Evolutionary conservation across 2,797 vertebrate species (phyloP), one percentile per base, ranked within the genome.

Genomic region (Cichlasoma orientale): DNA sequence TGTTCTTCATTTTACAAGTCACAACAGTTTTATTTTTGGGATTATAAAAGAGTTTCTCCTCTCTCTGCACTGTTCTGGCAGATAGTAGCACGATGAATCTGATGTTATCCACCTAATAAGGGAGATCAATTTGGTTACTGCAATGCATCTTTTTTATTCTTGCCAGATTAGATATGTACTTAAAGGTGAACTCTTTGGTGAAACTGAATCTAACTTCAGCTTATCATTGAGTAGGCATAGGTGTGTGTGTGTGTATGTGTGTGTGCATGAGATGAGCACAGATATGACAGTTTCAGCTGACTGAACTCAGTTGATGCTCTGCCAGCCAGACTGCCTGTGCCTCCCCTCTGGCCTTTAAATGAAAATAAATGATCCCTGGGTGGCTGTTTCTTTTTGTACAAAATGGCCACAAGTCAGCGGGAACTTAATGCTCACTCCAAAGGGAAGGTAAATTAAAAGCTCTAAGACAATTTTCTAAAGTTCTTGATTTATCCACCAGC

Each of bases 281-380:
- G 88, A 82, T 79, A 81, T 82, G 86, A 84, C 86, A 76, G 78
- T 82, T 82, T 82, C 71, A 86, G 82, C 82, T 82, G 80, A 88
- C 75, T 89, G 87, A 90, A 84, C 79, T 81, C 61, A 73, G 70
- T 83, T 87, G 82, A 86, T 73, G 84, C 61, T 86, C 72, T 80
- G 82, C 83, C 75, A 84, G 74, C 54, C 86, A 85, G 84, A 85
- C 89, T 47, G 77, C 57, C 78, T 70, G 52, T 36, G 68, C 77
- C 63, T 86, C 69, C 83, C 72, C 72, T 82, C 81, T 71, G 53
- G 85, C 81, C 75, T 87, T 85, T 88, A 75, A 86, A 83, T 87
- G 80, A 88, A 90, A 91, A 89, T 82, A 89, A 90, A 91, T 75
- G 56, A 88, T 88, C 89, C 73, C 88, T 59, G 29, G 79, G 78